Evolutionary conservation across 2,888 invertebrate species (phyloP).

Genomic region (Coenonympha glycerion): DNA sequence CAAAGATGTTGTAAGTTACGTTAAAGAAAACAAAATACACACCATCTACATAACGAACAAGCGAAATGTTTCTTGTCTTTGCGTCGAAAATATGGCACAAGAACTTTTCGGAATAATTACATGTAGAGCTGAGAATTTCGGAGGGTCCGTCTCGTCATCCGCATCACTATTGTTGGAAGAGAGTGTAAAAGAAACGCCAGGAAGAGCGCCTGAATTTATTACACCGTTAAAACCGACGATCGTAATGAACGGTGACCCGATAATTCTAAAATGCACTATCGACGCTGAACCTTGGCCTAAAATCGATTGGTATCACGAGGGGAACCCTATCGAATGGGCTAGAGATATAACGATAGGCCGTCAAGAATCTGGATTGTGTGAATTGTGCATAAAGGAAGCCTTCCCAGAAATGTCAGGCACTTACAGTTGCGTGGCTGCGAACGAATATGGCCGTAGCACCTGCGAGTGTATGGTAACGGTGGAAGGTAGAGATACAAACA

Average conservation of each 20-base stretch:
- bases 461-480: conserved; percentile 85
- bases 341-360: conserved; percentile 85
- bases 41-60: conserved; percentile 81
- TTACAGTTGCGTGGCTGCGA: conserved; percentile 88
- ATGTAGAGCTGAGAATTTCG: conserved; percentile 92
- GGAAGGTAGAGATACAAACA: conserved; percentile 80
- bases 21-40: conserved; percentile 77
- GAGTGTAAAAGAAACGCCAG: conserved; percentile 55
- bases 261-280: conserved; percentile 82
- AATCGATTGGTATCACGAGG: conserved; percentile 87
- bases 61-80: conserved; percentile 86
- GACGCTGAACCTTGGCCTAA: conserved; percentile 86
- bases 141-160: conserved; percentile 91
- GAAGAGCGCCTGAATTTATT: conserved; percentile 82
- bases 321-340: conserved; percentile 81
- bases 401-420: conserved; percentile 93
- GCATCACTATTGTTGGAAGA: conserved; percentile 78
- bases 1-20: conserved; percentile 77
- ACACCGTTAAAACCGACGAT: conserved; percentile 82
- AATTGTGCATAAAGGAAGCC: conserved; percentile 88
- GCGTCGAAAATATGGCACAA: conserved; percentile 82
- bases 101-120: conserved; percentile 86
- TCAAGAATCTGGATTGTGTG: conserved; percentile 86
- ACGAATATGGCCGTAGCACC: conserved; percentile 87
- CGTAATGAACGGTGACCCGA: conserved; percentile 94